A percentile compares a stretch with the other conserved stretches of the same genome.
phyloP scores from a whole-genome alignment of 2,797 vertebrate species.

The Streptopelia turtur region DNA sequence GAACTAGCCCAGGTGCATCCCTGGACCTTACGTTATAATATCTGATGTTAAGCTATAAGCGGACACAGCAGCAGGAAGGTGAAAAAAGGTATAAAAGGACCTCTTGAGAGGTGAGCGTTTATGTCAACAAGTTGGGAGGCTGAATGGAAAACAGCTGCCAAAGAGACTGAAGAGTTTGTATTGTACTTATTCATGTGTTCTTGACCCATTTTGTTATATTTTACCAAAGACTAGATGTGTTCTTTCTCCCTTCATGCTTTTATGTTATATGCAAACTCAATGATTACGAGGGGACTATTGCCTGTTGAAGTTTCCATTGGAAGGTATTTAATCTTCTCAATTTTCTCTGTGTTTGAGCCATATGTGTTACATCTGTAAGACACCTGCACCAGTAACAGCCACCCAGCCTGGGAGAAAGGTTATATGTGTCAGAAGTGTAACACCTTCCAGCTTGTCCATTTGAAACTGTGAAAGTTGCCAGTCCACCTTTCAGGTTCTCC shows the following conservation, averaged over 20 bases:
- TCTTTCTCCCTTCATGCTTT: neutral
- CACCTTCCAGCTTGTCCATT: accelerated
- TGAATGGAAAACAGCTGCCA: neutral
- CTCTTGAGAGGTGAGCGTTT: neutral
- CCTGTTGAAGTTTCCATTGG: neutral
- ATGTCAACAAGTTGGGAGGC: neutral
- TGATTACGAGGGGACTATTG: neutral
- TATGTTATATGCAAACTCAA: neutral
- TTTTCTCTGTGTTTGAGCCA: neutral
- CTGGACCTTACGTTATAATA: neutral
- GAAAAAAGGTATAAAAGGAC: neutral
- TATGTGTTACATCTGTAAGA: neutral
- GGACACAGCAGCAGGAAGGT: neutral
- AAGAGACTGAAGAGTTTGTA: neutral
- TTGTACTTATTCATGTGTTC: neutral
- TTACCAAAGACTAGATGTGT: neutral
- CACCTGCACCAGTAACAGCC: neutral
- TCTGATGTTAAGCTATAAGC: neutral
- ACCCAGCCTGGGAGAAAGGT: neutral
- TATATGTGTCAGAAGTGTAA: neutral
- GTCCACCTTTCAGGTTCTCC: neutral
- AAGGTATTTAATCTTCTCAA: neutral
- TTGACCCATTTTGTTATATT: neutral
- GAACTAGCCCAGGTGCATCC: neutral
- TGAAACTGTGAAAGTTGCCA: neutral